Evolutionary conservation across 2,888 invertebrate species (phyloP), one percentile per base, ranked within the genome.

Genomic region (Herminia tarsipennalis): DNA sequence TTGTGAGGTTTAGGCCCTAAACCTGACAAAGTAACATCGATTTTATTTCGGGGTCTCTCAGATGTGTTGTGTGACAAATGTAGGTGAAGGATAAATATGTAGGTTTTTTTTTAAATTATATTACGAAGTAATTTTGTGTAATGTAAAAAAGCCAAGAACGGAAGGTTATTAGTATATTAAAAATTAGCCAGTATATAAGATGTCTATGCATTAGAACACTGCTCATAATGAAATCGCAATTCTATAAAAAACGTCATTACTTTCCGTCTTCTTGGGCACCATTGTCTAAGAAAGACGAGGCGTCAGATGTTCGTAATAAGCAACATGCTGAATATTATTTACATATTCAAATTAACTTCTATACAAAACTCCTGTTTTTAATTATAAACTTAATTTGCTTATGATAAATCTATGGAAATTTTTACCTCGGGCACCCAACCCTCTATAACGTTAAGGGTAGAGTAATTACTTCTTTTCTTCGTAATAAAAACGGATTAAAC

Each of bases 341-440:
- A 88, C 88, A 89, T 89, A 90, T 91, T 91, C 78, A 89, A 90
- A 91, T 91, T 79, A n/a, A 77, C 79, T 81, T 83, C 88, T 85
- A 90, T 86, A 88, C 89, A 90, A 85, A 89, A 90, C 86, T 89
- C 87, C 84, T 87, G 90, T 86, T 90, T 90, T 90, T 91, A 91
- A 91, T 91, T 91, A 91, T 89, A 90, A 90, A 90, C 88, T 90
- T 90, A 90, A 91, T 91, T 91, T 90, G 83, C 84, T 91, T 90
- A 90, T 90, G 90, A 90, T 91, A 91, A 91, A 90, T 90, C 90
- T 90, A 91, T 91, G 90, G 90, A 89, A 90, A 90, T 91, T 89
- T 88, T 85, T 86, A 89, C 88, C 89, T 91, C 87, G 76, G 73
- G 83, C 73, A 81, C n/a, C 77, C 82, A 83, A 83, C 88, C 89